A percentile compares a stretch with the other conserved stretches of the same genome.
Evolutionary conservation across 2,113 vertebrate species (phyloP).

Genomic region (Illadopsis cleaveri): DNA sequence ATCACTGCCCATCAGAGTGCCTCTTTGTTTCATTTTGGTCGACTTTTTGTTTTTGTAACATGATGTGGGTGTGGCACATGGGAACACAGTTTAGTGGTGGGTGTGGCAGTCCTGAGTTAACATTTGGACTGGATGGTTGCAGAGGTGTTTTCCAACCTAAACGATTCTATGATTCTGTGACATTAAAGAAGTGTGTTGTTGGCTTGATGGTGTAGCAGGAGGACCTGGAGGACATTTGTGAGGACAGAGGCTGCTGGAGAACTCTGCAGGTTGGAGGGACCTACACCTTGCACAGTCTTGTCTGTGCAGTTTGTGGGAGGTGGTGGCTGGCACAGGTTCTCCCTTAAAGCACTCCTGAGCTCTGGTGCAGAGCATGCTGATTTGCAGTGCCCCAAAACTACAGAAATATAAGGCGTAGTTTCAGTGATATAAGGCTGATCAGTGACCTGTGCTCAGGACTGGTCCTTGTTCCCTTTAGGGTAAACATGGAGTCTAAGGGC

Average conservation of each 20-base stretch:
- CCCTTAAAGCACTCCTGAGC: background rate
- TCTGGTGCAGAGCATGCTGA: background rate
- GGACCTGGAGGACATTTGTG: background rate
- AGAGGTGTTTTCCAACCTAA: background rate
- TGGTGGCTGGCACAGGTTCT: background rate
- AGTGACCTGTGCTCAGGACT: background rate
- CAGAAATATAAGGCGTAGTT: rapidly evolving
- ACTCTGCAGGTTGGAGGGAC: background rate
- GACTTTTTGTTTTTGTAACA: background rate
- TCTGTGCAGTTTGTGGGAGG: background rate
- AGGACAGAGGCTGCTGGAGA: background rate
- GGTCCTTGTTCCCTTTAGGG: background rate
- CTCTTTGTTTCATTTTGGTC: background rate
- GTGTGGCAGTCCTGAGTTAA: background rate
- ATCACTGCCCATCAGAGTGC: background rate
- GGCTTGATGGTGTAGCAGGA: background rate
- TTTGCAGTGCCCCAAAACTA: background rate
- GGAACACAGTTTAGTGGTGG: background rate
- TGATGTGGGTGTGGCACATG: background rate
- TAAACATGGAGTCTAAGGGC: background rate
- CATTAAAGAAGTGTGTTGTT: background rate
- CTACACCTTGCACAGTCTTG: background rate
- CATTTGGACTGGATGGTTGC: background rate
- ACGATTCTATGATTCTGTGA: rapidly evolving
- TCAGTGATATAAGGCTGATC: background rate